Percentiles rank a stretch among this genome's conserved stretches.
These are phyloP conservation scores for Sinocyclocheilus rhinocerous DNA, from an alignment of 2,113 vertebrate genomes.

Conservation along the genomic window DNA sequence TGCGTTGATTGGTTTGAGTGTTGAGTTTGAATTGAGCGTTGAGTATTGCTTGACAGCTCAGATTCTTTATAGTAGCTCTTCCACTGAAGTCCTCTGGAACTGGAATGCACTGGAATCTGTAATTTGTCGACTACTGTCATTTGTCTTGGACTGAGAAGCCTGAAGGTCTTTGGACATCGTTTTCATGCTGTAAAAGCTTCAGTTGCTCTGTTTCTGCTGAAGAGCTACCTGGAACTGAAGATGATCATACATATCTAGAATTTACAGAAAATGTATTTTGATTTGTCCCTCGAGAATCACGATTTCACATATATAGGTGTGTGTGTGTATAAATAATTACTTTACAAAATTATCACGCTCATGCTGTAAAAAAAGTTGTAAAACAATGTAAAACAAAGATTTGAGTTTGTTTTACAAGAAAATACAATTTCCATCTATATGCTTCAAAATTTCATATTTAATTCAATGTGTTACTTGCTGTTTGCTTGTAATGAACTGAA, in stretches of 20 bases:
- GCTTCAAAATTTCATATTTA: too few relatives aligned
- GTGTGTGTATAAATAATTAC: too few relatives aligned
- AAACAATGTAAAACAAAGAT: too few relatives aligned
- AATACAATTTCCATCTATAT: too few relatives aligned
- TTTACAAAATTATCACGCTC: too few relatives aligned
- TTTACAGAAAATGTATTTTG: too few relatives aligned
- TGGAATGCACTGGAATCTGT: neutral
- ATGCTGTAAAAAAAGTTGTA: neutral
- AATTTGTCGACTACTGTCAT: neutral
- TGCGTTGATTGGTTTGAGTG: constrained; percentile 74
- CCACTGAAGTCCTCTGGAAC: neutral
- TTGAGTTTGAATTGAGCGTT: constrained; percentile 53
- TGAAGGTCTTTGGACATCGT: neutral
- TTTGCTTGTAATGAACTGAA: too few relatives aligned
- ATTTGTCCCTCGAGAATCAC: too few relatives aligned
- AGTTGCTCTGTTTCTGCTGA: neutral
- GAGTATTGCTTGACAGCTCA: constrained; percentile 64
- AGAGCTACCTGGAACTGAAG: neutral
- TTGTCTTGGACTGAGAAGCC: neutral
- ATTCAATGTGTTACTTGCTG: too few relatives aligned
- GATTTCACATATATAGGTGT: too few relatives aligned
- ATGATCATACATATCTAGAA: neutral
- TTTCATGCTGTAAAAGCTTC: neutral
- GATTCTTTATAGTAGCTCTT: constrained; percentile 57
- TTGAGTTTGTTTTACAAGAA: too few relatives aligned